Base-by-base conservation (phyloP, 2,888 invertebrate species). In the Teleogryllus oceanicus region DNA sequence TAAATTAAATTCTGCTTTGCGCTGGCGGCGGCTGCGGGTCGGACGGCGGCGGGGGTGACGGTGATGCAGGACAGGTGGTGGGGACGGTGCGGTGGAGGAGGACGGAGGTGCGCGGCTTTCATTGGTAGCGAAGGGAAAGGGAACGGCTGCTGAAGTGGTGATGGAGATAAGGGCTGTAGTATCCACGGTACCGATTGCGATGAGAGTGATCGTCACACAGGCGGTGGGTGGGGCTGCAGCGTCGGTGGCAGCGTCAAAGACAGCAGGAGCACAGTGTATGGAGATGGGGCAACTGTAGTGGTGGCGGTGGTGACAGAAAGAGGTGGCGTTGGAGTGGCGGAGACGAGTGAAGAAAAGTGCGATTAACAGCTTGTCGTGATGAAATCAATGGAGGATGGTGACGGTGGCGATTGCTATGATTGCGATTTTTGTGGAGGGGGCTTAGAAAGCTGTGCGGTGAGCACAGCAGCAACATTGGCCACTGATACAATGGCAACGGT, bases 261-360 rank as follows among this genome's bases (percentile, higher is more conserved):
- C 83, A 84, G 81, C 83, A 84, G 84, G 84, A 85, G 85, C 85
- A 84, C 84, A 84, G 85, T 85, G 84, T 84, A 84, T 85, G 83
- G 84, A 83, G 51, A 11, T 62, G 62, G 77, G 21, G 77, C 50
- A 75, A 11, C n/a, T n/a, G 79, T 49, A 20, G 16, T 20, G 12
- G 74, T 77, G 2, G 78, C 24, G 37, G 76, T 0, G 11, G 76
- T 37, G 37, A 3, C 21, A 21, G 76, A 3, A 21, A 5, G 18
- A 21, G 11, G 8, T 8, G 76, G 18, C 16, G 76, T 2, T 16
- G 76, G 16, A 21, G 76, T 24, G 37, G 76, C 24, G 37, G 76
- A 18, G 11, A 21, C 24, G 37, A 21, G 18, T 18, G 76, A 8
- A 0, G 16, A 37, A 0, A 37, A 8, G 37, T 8, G 8, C 0